phyloP scores from a whole-genome alignment of 1,140 invertebrate genomes.

The Mercenaria mercenaria region DNA sequence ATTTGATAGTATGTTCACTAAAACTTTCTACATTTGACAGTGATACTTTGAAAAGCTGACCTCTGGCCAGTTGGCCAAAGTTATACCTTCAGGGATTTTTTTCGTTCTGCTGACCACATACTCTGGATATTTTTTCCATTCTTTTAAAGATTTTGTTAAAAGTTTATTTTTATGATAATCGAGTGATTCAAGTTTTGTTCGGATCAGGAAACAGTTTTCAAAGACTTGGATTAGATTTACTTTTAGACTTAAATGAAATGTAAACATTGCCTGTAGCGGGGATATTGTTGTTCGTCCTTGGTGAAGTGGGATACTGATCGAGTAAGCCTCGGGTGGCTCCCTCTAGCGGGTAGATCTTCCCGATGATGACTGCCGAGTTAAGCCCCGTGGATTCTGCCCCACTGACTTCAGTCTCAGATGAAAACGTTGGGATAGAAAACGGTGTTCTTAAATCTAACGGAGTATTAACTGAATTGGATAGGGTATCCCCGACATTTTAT shows the following conservation, averaged over 20 bases:
- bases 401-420: constrained; percentile 49
- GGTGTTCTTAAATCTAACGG: constrained; percentile 47
- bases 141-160: constrained; percentile 10
- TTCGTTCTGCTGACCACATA: neutral
- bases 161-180: constrained; percentile 14
- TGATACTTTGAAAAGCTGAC: constrained; percentile 41
- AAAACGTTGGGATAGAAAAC: constrained; percentile 62
- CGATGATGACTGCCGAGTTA: constrained; percentile 57
- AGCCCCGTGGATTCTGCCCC: constrained; percentile 42
- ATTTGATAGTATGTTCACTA: constrained; percentile 55
- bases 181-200: constrained; percentile 1
- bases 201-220: neutral
- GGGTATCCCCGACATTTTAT: constrained; percentile 59
- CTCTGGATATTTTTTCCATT: neutral
- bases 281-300: neutral
- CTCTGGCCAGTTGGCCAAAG: neutral
- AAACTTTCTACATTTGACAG: constrained; percentile 20
- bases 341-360: constrained; percentile 20
- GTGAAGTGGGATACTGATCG: neutral
- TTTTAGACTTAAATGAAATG: constrained; percentile 25
- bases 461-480: constrained; percentile 56
- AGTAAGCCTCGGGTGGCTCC: neutral
- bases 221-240: constrained; percentile 5
- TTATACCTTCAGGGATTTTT: constrained; percentile 10
- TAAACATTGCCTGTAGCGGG: neutral